A percentile compares a stretch with the other conserved stretches of the same genome.
Conservation (phyloP, 2,797 vertebrate genomes). For the Dicrostonyx torquatus region DNA sequence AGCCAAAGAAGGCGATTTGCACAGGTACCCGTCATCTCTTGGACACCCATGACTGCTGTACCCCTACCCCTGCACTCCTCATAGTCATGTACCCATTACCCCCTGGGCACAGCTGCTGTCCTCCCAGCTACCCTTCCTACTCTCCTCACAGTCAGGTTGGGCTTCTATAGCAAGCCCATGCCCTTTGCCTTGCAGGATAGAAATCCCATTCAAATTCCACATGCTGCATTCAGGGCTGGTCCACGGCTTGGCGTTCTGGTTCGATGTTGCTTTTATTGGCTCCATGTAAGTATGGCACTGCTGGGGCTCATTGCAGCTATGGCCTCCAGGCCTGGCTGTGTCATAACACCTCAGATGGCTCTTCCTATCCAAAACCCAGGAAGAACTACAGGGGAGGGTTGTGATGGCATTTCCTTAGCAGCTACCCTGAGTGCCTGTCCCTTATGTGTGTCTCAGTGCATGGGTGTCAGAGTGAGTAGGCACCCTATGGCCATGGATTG, state of each 20-base stretch:
- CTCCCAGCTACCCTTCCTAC: neutral
- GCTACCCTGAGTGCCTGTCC: neutral
- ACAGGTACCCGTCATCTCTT: constrained; percentile 87
- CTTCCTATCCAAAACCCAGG: neutral
- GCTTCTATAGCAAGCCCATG: neutral
- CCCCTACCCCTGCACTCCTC: neutral
- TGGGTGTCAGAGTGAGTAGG: neutral
- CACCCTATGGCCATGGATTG: neutral
- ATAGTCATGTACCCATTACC: no score
- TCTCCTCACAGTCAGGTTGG: neutral
- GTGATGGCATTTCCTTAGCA: neutral
- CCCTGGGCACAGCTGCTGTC: neutral
- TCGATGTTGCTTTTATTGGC: constrained; percentile 97
- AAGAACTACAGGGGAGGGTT: neutral
- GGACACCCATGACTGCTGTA: no score
- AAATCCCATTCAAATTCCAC: constrained; percentile 99
- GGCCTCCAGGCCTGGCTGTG: neutral
- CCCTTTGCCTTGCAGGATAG: constrained; percentile 90
- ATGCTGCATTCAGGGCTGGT: constrained; percentile 98
- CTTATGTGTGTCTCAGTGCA: neutral
- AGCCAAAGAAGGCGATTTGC: constrained; percentile 97
- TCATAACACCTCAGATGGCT: neutral
- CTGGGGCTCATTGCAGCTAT: neutral
- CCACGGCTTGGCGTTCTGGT: constrained; percentile 97
- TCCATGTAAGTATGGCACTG: constrained; percentile 89